Base-by-base conservation (phyloP, 2,888 invertebrate species). In the Lasioglossum figueresi region DNA sequence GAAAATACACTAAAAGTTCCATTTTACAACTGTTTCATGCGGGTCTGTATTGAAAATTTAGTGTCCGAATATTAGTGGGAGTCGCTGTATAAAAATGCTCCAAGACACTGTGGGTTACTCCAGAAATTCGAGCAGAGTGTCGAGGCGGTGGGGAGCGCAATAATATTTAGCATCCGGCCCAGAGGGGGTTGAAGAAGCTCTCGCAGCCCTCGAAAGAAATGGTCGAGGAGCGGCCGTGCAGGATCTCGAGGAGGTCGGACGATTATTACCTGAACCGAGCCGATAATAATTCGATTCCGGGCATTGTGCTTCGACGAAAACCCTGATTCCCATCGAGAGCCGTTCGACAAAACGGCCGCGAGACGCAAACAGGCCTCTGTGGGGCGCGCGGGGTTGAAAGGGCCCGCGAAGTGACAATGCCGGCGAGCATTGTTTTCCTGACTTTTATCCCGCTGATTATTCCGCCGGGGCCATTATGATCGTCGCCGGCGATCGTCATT, bases 381-480 rank as follows among this genome's bases (percentile, higher is more conserved):
- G 80, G 88, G 88, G 86, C 76, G 83, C 79, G 83, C 79, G 83
- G 56, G 12, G 76, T 59, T 88, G 88, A 90, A 90, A 86, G 87
- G 88, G 76, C 85, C 85, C 85, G 85, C 82, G 72, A 90, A 89
- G 89, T 88, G 89, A 90, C 90, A 89, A 89, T 91, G 87, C 85
- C 79, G 71, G 81, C 79, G 79, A 80, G 45, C 91, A 93, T 93
- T 93, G 93, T 93, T 93, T 93, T 92, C 87, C 90, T 92, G 92
- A 93, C 92, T 93, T 93, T 92, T 91, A 91, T 92, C 84, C 88
- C 86, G 88, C 82, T 91, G 90, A 88, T 88, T 92, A 90, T 91
- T 88, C 84, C 84, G 71, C 37, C 76, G 73, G 79, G 34, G 81
- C 88, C 85, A 87, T 88, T 87, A 86, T 90, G 87, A 81, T 84